Base-by-base conservation (phyloP, 2,113 vertebrate species). In the Burhinus bistriatus region DNA sequence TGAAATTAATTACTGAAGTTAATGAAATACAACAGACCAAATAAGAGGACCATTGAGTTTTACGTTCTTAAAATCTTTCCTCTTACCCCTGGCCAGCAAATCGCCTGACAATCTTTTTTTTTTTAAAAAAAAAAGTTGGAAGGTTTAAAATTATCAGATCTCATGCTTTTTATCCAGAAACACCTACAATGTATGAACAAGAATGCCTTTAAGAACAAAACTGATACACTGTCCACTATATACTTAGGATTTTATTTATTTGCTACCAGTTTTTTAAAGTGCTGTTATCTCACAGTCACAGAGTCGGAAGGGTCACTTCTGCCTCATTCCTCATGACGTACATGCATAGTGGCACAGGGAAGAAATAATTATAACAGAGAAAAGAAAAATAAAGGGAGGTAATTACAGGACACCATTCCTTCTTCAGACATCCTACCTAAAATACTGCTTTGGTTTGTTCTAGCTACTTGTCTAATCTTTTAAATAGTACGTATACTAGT, bases 121-220 rank as follows among this genome's bases (percentile, higher is more conserved):
- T 44, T 27, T 58, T 73, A 96, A 75, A n/a, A 32, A 57, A 47
- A 29, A 44, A 34, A 23, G 8, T 7, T 5, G 11, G 65, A 83
- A 83, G 16, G 21, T 96, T 93, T 90, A 65, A 85, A 77, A 58
- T 36, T 7, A 75, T 40, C 54, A 38, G 26, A 71, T 51, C 55
- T 81, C 47, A 77, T 32, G 23, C 38, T 89, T 97, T 95, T 91
- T 81, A 72, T 76, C 32, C 57, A 77, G 83, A 93, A 88, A 89
- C 47, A 95, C 29, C 51, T 70, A 77, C n/a, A 34, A 59, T 29
- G 18, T 14, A 77, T 26, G 71, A 97, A 76, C 52, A 82, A 75
- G 42, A 55, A 77, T 92, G 81, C 84, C 30, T 96, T 91, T n/a
- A 91, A 95, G 89, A 96, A 85, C 87, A 88, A 61, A 95, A 81